Base-by-base conservation (phyloP, 2,113 vertebrate genomes). In the human region DNA sequence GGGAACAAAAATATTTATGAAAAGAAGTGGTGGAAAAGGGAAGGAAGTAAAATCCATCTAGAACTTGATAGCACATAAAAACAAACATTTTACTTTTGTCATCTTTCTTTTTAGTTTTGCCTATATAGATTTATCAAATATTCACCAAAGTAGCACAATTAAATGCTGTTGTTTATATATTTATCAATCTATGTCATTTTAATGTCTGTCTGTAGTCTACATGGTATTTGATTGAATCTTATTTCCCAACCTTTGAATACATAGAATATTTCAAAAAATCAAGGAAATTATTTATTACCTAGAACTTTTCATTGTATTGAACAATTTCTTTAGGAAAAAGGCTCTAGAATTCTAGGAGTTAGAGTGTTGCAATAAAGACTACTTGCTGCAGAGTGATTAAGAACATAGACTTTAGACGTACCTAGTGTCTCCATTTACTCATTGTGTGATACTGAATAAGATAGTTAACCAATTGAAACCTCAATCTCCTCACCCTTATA, bases 301-400 rank as follows among this genome's bases (percentile, higher is more conserved):
- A n/a, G 50, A 80, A 7, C 5, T 43, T 87, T 83, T 48, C 17
- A 5, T 79, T 35, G 73, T 40, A 22, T 50, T 79, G 50, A 59
- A 25, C 66, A 55, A 57, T 43, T 70, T 95, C 2, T 52, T 78
- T 16, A 13, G 50, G 78, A 70, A 78, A 90, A 4, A 3, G 61
- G 5, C 27, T 64, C 27, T 6, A 13, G 16, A 4, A 8, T 45
- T 20, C n/a, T 6, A 59, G 9, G 1, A 57, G 1, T 68, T n/a
- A 35, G 13, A 25, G 13, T 35, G n/a, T 40, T 16, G 4, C 7
- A 13, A 6, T 23, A 0, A 38, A n/a, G 23, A 3, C 20, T 10
- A 0, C 3, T 6, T 35, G 23, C 50, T 32, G 6, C 0, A 10
- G 1, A 4, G 20, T 57, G 30, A 17, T n/a, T 10, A 32, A 66